Evolutionary conservation across 2,113 vertebrate genomes (phyloP).

Genomic region (Nerophis lumbriciformis): DNA sequence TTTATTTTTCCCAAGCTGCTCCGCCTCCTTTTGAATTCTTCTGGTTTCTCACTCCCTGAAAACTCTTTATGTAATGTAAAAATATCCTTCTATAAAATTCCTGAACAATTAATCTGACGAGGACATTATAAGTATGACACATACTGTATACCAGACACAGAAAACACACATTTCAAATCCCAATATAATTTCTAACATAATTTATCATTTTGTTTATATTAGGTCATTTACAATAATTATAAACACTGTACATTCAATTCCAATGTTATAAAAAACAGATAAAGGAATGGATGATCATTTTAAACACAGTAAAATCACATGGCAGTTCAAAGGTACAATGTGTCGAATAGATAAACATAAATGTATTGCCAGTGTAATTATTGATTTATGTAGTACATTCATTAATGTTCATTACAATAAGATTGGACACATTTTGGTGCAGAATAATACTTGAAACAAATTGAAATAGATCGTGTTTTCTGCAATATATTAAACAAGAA

Average conservation of each 20-base stretch:
- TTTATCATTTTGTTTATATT: slow-evolving; percentile 34
- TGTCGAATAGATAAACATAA: slow-evolving; percentile 12
- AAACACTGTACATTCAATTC: slow-evolving; percentile 40
- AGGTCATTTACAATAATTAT: slow-evolving; percentile 47
- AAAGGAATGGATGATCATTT: slow-evolving; percentile 26
- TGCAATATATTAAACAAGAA: background rate
- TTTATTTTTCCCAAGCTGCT: too few species aligned
- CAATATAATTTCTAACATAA: slow-evolving; percentile 48
- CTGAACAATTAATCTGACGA: background rate
- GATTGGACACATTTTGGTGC: background rate
- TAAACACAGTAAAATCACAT: slow-evolving; percentile 39
- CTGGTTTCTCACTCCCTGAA: too few species aligned
- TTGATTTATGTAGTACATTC: slow-evolving; percentile 15
- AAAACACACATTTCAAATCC: slow-evolving; percentile 24
- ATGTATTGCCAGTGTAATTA: slow-evolving; percentile 9
- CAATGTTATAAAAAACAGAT: slow-evolving; percentile 40
- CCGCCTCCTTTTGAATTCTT: too few species aligned
- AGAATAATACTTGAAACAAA: background rate
- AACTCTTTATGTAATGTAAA: too few species aligned
- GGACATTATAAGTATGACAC: background rate
- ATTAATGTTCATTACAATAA: background rate
- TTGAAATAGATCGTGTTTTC: too few species aligned
- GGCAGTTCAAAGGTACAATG: slow-evolving; percentile 32
- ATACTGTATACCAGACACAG: background rate
- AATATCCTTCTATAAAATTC: background rate